Base-by-base conservation (phyloP, 2,888 invertebrate species). In the Boloria selene region DNA sequence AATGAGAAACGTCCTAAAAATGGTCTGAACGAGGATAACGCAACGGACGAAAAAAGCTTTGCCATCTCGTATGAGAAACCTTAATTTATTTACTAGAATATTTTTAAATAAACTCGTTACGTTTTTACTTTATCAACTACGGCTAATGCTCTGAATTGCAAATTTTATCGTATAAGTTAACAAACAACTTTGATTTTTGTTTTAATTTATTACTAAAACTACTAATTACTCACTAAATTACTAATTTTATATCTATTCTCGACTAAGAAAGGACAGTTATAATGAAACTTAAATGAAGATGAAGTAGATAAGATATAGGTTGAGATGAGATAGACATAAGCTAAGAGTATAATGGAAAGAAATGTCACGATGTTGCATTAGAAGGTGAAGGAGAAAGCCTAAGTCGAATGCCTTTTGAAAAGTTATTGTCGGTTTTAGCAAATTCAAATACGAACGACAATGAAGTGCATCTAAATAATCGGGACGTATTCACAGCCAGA, bases 91-190 rank as follows among this genome's bases (percentile, higher is more conserved):
- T 70, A 78, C 82, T 84, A 83, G 74, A 73, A 74, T 75, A 72
- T 78, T 89, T 38, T 89, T 85, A 83, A 83, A 82, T 79, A 80
- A 87, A 83, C 79, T 79, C 70, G 79, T 87, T 87, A 87, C 79
- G 77, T 78, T 79, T 77, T 77, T 73, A 83, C 81, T 86, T 85
- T 79, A 80, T 82, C 81, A 72, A 75, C 86, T 91, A 89, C 85
- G 85, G 83, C 88, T 90, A 90, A 89, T 80, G 80, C 87, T 91
- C 92, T 90, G 92, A 91, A 92, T 89, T 90, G 91, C 91, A 89
- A 88, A 76, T 88, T 90, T 88, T 89, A 88, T 87, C 81, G 82
- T 88, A 83, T 79, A 84, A 84, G 87, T 91, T 90, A 91, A 90
- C 91, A 89, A 91, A 88, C 89, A 91, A 90, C 88, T 89, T 86